Percentiles rank a stretch among this genome's conserved stretches.
Evolutionary conservation across 2,888 invertebrate species (phyloP).

Genomic region (Atethmia centrago): DNA sequence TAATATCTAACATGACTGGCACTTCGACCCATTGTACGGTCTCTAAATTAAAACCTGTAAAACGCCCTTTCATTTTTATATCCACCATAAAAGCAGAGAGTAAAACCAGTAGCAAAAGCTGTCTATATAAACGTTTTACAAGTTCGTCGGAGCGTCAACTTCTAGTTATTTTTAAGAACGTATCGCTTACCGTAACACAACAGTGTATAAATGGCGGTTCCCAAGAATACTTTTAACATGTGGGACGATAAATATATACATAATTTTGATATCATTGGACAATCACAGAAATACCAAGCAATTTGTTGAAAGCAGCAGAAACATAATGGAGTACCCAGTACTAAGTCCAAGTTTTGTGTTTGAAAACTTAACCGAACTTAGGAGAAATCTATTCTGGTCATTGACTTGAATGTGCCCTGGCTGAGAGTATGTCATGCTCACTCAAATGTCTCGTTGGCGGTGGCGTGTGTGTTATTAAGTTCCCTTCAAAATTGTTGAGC

Average conservation of each 20-base stretch:
- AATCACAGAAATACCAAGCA: neutral
- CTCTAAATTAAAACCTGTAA: conserved; percentile 44
- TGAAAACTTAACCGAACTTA: no score
- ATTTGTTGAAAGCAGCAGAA: neutral
- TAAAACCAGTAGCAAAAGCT: conserved; percentile 19
- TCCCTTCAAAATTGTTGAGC: no score
- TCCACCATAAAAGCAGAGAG: conserved; percentile 22
- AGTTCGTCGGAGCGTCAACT: conserved; percentile 14
- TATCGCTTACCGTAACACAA: conserved; percentile 5
- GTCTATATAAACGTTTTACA: conserved; percentile 14
- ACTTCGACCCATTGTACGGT: conserved; percentile 28
- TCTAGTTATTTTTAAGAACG: conserved; percentile 14
- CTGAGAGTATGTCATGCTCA: no score
- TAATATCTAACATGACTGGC: conserved; percentile 53
- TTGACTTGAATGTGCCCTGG: no score
- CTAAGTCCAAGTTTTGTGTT: no score
- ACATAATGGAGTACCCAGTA: neutral
- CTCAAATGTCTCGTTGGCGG: no score
- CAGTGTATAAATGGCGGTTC: neutral
- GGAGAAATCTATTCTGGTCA: no score
- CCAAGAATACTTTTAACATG: neutral
- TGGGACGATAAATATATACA: no score
- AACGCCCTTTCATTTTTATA: conserved; percentile 40
- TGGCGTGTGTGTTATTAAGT: no score
- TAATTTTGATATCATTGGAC: neutral